phyloP scores from a whole-genome alignment of 2,888 invertebrate genomes.

The Polymixis flavicincta region DNA sequence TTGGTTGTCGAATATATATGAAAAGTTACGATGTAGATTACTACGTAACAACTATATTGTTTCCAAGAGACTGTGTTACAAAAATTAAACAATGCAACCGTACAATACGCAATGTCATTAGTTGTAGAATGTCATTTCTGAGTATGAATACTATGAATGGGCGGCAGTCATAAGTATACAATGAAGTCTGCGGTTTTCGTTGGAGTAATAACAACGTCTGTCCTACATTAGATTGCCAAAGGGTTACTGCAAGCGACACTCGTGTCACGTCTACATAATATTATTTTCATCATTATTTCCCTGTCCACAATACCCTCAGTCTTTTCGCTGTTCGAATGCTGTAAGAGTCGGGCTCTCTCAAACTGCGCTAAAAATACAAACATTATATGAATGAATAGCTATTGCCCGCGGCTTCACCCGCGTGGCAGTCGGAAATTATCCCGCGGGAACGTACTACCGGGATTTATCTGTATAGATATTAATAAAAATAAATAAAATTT shows the following conservation, averaged over 20 bases:
- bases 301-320: no score
- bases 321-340: no score
- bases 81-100: not conserved
- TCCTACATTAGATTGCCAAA: not conserved
- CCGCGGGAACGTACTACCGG: no score
- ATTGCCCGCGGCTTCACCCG: no score
- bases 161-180: not conserved
- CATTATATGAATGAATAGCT: constrained; percentile 5
- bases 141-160: constrained; percentile 17
- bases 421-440: no score
- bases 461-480: no score
- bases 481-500: no score
- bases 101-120: not conserved
- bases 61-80: not conserved
- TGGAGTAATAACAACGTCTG: not conserved
- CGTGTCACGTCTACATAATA: not conserved
- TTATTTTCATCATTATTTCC: not conserved
- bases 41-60: not conserved
- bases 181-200: constrained; percentile 28
- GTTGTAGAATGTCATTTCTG: not conserved
- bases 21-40: not conserved
- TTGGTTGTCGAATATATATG: not conserved
- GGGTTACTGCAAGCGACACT: not conserved
- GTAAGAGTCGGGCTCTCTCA: not conserved
- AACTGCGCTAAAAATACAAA: not conserved